phyloP scores from a whole-genome alignment of 2,888 invertebrate genomes.

The Hymenopus coronatus region DNA sequence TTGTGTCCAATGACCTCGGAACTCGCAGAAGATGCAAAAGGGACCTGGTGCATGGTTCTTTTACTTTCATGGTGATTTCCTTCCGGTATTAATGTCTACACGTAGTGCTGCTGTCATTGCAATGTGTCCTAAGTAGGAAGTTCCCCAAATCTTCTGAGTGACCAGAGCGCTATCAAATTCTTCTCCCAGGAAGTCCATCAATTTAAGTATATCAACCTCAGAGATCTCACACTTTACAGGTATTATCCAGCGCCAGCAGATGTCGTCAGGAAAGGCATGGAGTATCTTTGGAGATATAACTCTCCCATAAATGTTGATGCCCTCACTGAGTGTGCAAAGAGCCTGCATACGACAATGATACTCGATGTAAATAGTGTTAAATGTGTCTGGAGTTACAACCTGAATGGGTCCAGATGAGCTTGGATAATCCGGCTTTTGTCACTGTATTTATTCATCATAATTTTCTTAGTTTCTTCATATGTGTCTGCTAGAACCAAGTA shows the following conservation, averaged over 20 bases:
- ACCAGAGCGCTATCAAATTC: not conserved
- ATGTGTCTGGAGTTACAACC: not conserved
- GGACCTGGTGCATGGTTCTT: not conserved
- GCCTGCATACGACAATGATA: too few relatives aligned
- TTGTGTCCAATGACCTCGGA: not conserved
- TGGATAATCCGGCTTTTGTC: not conserved
- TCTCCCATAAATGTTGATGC: too few relatives aligned
- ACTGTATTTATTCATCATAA: not conserved
- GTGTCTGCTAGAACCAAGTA: not conserved
- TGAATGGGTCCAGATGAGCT: not conserved
- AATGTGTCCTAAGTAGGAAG: not conserved
- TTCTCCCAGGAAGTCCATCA: not conserved
- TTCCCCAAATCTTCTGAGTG: not conserved
- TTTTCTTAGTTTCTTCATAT: not conserved
- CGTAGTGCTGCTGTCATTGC: not conserved
- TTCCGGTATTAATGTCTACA: not conserved
- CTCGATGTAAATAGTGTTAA: not conserved
- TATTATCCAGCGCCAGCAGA: too few relatives aligned
- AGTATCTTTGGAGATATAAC: too few relatives aligned
- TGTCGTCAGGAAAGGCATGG: too few relatives aligned
- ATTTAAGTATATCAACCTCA: not conserved
- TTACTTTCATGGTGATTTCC: not conserved
- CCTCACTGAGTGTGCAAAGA: too few relatives aligned
- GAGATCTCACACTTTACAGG: not conserved
- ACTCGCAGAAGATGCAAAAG: not conserved